Base-by-base conservation (phyloP, 2,113 vertebrate genomes). In the Syngnathus scovelli region DNA sequence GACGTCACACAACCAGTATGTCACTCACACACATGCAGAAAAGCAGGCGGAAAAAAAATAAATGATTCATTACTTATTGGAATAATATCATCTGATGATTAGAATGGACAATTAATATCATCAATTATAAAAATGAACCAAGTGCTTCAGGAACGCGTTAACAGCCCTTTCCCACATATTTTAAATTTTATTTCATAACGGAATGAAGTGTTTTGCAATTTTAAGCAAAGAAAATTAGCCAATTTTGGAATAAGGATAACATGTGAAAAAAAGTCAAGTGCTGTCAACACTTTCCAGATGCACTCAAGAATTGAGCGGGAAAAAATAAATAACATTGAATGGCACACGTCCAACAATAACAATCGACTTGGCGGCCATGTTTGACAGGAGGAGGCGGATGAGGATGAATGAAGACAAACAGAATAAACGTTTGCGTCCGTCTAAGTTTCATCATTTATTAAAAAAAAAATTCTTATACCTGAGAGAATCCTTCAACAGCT, bases 401-500 rank as follows among this genome's bases (percentile, higher is more conserved):
- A 51, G 69, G 70, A 76, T 76, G 43, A 72, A 86, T 68, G 67
- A 69, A 62, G 77, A 78, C 76, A 81, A 86, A 87, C 78, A 89
- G 82, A 75, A 90, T 81, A 84, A 83, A 79, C 82, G 84, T 19
- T 54, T 75, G 33, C 86, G 27, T 90, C 78, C 75, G 77, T 89
- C 88, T 89, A 87, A 84, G 75, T 78, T 89, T 89, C 84, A 86
- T 88, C 75, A 82, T 90, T 91, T 91, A 90, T 90, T 90, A 4
- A 81, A 80, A 88, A 90, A 88, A 88, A 80, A 88, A 89, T 86
- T 86, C 69, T 86, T 89, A 88, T 90, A 90, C 90, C 91, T 91
- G 91, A 92, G 91, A 92, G 89, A 90, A 90, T 91, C 87, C 87
- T 92, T 91, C 89, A 90, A 89, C 86, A 90, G 80, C 88, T 88